Percentiles rank a stretch among this genome's conserved stretches.
Evolutionary conservation across 2,113 vertebrate species (phyloP).

Genomic region (Mesocricetus auratus): DNA sequence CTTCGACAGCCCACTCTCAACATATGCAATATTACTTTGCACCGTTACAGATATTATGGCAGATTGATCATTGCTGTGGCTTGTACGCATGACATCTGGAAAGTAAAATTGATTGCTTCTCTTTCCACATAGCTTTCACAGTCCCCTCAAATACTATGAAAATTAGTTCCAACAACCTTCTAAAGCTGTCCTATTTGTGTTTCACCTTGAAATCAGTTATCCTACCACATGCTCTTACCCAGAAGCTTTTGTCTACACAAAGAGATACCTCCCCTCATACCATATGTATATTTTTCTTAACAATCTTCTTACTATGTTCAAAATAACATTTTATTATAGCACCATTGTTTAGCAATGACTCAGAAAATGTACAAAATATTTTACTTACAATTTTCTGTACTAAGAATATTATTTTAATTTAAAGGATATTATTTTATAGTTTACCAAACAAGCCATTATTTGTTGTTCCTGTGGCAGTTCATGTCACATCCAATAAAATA

Average conservation of each 20-base stretch:
- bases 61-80: background rate
- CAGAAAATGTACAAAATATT: background rate
- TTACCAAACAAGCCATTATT: background rate
- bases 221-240: background rate
- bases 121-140: background rate
- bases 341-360: background rate
- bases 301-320: background rate
- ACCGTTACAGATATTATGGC: background rate
- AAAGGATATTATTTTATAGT: background rate
- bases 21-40: background rate
- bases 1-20: too few species aligned
- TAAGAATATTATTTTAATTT: background rate
- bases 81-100: background rate
- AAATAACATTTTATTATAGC: background rate
- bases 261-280: background rate
- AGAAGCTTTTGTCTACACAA: background rate
- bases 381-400: background rate
- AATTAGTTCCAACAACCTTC: background rate
- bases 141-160: background rate
- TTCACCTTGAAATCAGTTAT: background rate
- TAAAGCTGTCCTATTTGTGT: background rate
- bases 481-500: background rate
- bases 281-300: background rate
- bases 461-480: background rate
- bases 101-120: background rate